phyloP scores from a whole-genome alignment of 2,113 vertebrate species.

The Coptodon rendalli region DNA sequence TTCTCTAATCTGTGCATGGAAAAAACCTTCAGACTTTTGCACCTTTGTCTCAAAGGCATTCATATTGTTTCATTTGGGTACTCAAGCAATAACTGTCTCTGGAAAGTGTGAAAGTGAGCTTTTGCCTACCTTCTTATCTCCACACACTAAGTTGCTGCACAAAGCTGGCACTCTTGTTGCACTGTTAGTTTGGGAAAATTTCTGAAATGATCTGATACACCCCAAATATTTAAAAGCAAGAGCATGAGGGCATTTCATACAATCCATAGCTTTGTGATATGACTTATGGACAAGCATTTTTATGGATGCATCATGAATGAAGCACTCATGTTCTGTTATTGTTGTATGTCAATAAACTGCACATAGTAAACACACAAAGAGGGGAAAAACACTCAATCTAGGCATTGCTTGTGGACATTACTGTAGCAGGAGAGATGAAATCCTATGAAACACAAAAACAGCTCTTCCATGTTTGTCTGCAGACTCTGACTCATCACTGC shows the following conservation, averaged over 20 bases:
- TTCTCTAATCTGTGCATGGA: not conserved
- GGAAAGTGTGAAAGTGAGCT: not conserved
- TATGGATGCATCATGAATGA: not conserved
- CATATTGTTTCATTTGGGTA: not conserved
- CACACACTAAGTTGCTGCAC: not conserved
- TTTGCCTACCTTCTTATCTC: not conserved
- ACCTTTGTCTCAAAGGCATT: not conserved
- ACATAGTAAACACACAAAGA: not conserved
- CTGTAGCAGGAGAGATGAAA: not conserved
- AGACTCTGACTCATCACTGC: constrained; percentile 35
- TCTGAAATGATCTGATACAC: not conserved
- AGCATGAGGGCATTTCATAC: not conserved
- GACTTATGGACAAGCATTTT: not conserved
- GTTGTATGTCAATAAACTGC: not conserved
- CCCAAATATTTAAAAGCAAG: not conserved
- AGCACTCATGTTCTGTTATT: not conserved
- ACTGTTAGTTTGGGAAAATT: not conserved
- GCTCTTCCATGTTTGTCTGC: not conserved
- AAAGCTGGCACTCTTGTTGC: not conserved
- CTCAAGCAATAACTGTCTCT: not conserved
- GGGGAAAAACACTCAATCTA: not conserved
- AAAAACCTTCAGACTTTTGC: not conserved
- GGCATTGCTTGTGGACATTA: not conserved
- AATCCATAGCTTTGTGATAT: not conserved
- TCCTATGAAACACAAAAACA: not conserved